Conservation (phyloP, 1,140 invertebrate species). For the Hermatobates lingyangjiaoensis region DNA sequence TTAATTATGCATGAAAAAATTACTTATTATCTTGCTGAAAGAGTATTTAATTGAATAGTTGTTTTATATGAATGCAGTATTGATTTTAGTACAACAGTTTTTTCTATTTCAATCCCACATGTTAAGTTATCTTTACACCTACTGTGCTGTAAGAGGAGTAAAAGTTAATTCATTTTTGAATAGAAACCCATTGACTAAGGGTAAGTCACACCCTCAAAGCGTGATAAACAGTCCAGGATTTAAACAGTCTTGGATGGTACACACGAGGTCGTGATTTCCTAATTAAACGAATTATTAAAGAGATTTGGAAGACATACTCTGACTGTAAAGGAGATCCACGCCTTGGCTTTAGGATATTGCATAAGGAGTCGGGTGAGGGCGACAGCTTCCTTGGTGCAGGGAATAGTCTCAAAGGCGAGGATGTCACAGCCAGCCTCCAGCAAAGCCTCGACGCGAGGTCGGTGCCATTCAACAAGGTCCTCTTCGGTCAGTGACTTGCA, state of each 20-base stretch:
- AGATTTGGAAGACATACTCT: slow-evolving; percentile 42
- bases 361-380: slow-evolving; percentile 53
- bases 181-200: background rate
- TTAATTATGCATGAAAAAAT: too few relatives aligned
- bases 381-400: slow-evolving; percentile 58
- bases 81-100: too few relatives aligned
- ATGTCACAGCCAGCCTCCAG: slow-evolving; percentile 59
- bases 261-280: too few relatives aligned
- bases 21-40: too few relatives aligned
- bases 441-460: slow-evolving; percentile 50
- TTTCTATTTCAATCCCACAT: too few relatives aligned
- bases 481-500: slow-evolving; percentile 40
- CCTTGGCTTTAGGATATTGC: slow-evolving; percentile 49
- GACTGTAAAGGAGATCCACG: slow-evolving; percentile 69
- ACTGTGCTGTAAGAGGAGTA: too few relatives aligned
- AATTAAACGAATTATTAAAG: background rate
- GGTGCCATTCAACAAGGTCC: slow-evolving; percentile 60
- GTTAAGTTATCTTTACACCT: too few relatives aligned
- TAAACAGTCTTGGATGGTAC: too few relatives aligned
- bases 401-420: slow-evolving; percentile 76
- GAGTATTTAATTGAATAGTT: too few relatives aligned
- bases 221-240: too few relatives aligned
- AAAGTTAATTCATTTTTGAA: background rate
- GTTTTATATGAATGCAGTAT: too few relatives aligned
- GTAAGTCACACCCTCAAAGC: background rate